Percentiles rank a stretch among this genome's conserved stretches.
Conservation (phyloP, 1,140 invertebrate genomes). For the Pogonus chalceus region DNA sequence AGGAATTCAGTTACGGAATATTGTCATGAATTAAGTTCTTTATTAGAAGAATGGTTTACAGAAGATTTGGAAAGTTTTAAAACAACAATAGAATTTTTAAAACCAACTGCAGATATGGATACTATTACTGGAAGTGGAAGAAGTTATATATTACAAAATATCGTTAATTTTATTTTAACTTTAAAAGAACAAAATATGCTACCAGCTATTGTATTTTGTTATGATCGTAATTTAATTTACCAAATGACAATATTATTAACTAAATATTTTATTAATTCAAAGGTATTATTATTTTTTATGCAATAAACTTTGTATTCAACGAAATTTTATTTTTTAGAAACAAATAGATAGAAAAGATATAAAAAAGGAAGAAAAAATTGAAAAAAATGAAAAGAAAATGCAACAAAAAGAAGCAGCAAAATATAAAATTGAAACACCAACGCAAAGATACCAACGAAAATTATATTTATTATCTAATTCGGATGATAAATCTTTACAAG, state of each 20-base stretch:
- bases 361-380: not conserved
- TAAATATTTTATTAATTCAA: not conserved
- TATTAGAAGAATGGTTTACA: not conserved
- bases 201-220: slow-evolving; percentile 20
- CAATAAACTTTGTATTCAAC: too few species aligned
- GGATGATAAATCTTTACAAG: slow-evolving; percentile 6
- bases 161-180: slow-evolving; percentile 10
- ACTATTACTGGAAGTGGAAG: not conserved
- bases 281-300: not conserved
- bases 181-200: slow-evolving; percentile 17
- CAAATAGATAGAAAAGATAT: not conserved
- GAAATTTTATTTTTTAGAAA: not conserved
- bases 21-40: slow-evolving; percentile 8
- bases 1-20: slow-evolving; percentile 13
- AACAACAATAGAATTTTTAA: not conserved
- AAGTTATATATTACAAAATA: not conserved
- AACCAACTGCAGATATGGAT: slow-evolving; percentile 6
- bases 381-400: slow-evolving; percentile 8
- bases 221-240: slow-evolving; percentile 15
- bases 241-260: not conserved
- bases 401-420: not conserved
- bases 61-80: not conserved
- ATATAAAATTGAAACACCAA: not conserved
- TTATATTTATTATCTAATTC: not conserved
- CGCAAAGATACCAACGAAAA: not conserved